Base-by-base conservation (phyloP, 2,888 invertebrate species). In the Mythimna impura region DNA sequence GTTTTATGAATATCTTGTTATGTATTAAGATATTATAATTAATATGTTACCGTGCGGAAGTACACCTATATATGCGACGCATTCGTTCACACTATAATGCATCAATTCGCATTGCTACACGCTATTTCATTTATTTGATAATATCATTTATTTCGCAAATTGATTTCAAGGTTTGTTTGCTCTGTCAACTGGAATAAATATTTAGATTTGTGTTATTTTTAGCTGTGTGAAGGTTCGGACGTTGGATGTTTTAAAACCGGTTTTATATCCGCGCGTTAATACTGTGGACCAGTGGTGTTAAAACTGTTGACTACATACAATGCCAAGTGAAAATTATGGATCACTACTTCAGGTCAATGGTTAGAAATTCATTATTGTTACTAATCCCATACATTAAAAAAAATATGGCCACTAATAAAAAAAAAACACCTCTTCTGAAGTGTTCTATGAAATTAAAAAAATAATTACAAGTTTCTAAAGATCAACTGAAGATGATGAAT, bases 91-190 rank as follows among this genome's bases (percentile, higher is more conserved):
- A 64, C 62, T 66, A 0, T 72, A 71, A 57, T 80, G 75, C 76
- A 67, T 57, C 36, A 74, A 86, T 84, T 84, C 76, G 75, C 65
- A 64, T 66, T 70, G 78, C 84, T 76, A 43, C 55, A 78, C 64
- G 72, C 60, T 70, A 77, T 76, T 83, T 81, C 6, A 74, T 71
- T 74, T 74, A 83, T 74, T 76, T 70, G 72, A 69, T 76, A 77
- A 69, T 65, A 71, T 63, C 52, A 72, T 72, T 60, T 61, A 75
- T 62, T 68, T 71, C 9, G 66, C 30, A 71, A 86, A 83, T 84
- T 84, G 81, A 86, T 86, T 84, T 81, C 84, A 86, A 73, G 84
- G 81, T 72, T 81, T 77, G 73, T 83, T 84, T 77, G 62, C 36
- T 73, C 20, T 83, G 73, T 80, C 74, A 83, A 80, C 84, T 80